A percentile compares a stretch with the other conserved stretches of the same genome.
These are phyloP conservation scores for Poecilobothrus nobilitatus DNA, from an alignment of 2,888 invertebrate species.

Conservation along the genomic window DNA sequence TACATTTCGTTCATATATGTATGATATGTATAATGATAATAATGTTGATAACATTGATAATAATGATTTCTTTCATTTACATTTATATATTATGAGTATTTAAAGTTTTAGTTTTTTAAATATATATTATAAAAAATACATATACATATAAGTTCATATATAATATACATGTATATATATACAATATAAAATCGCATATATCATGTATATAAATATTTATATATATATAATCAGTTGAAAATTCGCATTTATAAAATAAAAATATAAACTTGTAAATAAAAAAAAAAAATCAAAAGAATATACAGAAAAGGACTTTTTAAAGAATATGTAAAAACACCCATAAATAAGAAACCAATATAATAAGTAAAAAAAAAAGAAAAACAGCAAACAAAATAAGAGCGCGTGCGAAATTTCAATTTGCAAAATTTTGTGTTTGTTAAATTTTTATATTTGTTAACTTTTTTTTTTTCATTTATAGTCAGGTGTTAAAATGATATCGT, in stretches of 20 bases:
- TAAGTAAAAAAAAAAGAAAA: not conserved
- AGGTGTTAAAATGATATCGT: no score
- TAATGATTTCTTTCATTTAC: not conserved
- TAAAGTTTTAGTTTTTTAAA: no score
- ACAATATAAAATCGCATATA: not conserved
- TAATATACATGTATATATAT: not conserved
- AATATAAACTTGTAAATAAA: not conserved
- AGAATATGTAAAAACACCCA: not conserved
- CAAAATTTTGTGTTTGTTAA: not conserved
- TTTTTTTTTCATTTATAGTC: no score
- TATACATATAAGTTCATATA: not conserved
- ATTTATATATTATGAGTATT: no score
- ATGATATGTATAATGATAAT: not conserved
- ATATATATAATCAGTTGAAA: not conserved
- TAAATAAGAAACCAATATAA: not conserved
- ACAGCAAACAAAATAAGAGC: not conserved
- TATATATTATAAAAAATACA: no score
- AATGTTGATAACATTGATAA: not conserved
- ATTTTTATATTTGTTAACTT: no score
- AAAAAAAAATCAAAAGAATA: not conserved
- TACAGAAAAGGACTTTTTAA: not conserved
- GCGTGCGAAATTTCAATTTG: conserved; percentile 4
- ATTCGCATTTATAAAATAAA: not conserved
- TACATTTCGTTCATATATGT: not conserved
- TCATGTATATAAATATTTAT: no score